Base-by-base conservation (phyloP, 2,797 vertebrate genomes). In the Carapus acus region DNA sequence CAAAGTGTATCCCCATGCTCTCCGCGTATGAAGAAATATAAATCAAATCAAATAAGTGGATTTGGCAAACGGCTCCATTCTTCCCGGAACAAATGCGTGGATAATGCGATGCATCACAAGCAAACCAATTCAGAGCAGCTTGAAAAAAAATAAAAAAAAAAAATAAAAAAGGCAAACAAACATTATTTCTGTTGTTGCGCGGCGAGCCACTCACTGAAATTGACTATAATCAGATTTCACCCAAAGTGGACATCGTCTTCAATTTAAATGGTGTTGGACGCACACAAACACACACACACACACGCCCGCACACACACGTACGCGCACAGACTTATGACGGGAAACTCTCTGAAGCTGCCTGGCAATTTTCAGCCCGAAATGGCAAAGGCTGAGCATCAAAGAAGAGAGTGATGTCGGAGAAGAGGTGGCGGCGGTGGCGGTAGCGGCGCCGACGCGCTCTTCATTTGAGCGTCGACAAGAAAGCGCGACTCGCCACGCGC, bases 351-450 rank as follows among this genome's bases (percentile, higher is more conserved):
- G 2, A 59, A 55, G 63, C 55, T 18, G 50, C 17, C 54, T 49
- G 34, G 29, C 45, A 70, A 55, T 62, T 62, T 41, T n/a, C 45
- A 20, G 17, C 42, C 1, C 1, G 17, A 58, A 54, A 42, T 63
- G 65, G 43, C n/a, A n/a, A 38, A 40, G 50, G 33, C 33, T 63
- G 43, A 48, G 29, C 49, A 64, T 75, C 36, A 78, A 68, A 69
- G 58, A 24, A 72, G 60, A 43, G 54, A 71, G 34, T 55, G 44
- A 67, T 73, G 38, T 56, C 34, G 36, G 44, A 46, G 47, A 62
- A 14, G 17, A 40, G 27, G 22, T 52, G 43, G 41, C 34, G 51
- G 46, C 19, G 53, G 15, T 34, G 34, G 17, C 22, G 49, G n/a
- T 51, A n/a, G 40, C 42, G 31, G 40, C 49, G 50, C 53, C 49